Evolutionary conservation across 2,888 invertebrate genomes (phyloP).

Genomic region (Drosophila putrida): DNA sequence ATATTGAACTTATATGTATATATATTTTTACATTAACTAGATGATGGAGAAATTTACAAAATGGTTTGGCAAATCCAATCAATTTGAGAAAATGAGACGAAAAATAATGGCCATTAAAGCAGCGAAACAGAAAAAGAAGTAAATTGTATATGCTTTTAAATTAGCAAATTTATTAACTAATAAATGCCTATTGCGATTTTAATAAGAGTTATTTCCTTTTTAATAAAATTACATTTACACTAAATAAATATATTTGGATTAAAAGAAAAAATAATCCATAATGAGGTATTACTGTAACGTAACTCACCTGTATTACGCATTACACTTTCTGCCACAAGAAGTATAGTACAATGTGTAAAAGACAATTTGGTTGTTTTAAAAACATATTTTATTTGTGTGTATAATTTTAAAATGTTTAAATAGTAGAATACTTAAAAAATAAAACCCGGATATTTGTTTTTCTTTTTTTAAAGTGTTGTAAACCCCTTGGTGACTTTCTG

Average conservation of each 20-base stretch:
- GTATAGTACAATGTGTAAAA: neutral
- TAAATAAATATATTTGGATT: neutral
- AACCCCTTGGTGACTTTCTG: constrained; percentile 56
- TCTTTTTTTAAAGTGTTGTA: constrained; percentile 44
- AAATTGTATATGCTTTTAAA: neutral
- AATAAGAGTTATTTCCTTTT: neutral
- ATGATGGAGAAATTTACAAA: constrained; percentile 72
- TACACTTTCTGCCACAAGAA: no score
- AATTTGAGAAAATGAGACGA: constrained; percentile 52
- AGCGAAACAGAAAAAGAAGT: constrained; percentile 54
- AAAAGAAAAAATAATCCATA: no score
- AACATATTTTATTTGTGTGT: constrained; percentile 65
- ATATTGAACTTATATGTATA: no score
- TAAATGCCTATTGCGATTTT: neutral
- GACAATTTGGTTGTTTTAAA: constrained; percentile 45
- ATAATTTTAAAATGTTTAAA: constrained; percentile 61
- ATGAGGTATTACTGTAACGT: no score
- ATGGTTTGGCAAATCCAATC: constrained; percentile 72
- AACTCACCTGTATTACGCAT: no score
- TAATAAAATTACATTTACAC: neutral
- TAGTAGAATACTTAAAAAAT: constrained; percentile 64
- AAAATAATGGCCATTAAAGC: constrained; percentile 45
- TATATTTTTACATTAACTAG: constrained; percentile 44
- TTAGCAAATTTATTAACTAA: neutral
- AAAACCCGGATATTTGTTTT: constrained; percentile 51